Percentiles rank a stretch among this genome's conserved stretches.
Conservation (phyloP, 1,140 invertebrate genomes). For the Papilio helenus region DNA sequence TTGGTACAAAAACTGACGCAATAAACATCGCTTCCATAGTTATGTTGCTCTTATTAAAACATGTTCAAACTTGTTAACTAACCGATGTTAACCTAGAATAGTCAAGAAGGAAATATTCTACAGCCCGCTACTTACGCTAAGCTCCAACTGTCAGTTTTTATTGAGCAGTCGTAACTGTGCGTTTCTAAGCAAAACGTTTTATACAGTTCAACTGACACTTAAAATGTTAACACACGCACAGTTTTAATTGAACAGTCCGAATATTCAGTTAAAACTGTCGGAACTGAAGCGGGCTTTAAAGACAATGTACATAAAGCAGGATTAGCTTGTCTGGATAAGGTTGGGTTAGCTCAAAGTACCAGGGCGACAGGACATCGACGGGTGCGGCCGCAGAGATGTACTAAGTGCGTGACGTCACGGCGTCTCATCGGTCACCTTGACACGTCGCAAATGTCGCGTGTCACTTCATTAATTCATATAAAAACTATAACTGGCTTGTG, state of each 20-base stretch:
- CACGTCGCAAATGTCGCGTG: slow-evolving; percentile 63
- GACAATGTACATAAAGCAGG: no score
- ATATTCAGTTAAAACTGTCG: no score
- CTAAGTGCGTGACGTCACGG: slow-evolving; percentile 32
- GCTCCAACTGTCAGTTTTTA: no score
- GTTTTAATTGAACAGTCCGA: no score
- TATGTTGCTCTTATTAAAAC: neutral
- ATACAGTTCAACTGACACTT: no score
- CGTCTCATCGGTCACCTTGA: slow-evolving; percentile 59
- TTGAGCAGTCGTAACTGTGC: no score
- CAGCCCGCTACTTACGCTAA: no score
- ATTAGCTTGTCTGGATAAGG: neutral
- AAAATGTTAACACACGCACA: no score
- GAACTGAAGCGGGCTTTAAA: no score
- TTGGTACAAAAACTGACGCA: slow-evolving; percentile 17
- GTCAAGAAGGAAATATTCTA: neutral
- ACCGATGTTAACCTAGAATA: neutral
- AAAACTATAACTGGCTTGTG: slow-evolving; percentile 55
- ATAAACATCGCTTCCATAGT: neutral
- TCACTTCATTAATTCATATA: slow-evolving; percentile 58
- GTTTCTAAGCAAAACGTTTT: no score
- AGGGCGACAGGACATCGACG: neutral
- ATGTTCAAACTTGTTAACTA: neutral
- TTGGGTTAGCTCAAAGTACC: neutral
- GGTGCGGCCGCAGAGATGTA: slow-evolving; percentile 10